Conservation (phyloP, 2,113 vertebrate species). For the Oncorhynchus nerka region DNA sequence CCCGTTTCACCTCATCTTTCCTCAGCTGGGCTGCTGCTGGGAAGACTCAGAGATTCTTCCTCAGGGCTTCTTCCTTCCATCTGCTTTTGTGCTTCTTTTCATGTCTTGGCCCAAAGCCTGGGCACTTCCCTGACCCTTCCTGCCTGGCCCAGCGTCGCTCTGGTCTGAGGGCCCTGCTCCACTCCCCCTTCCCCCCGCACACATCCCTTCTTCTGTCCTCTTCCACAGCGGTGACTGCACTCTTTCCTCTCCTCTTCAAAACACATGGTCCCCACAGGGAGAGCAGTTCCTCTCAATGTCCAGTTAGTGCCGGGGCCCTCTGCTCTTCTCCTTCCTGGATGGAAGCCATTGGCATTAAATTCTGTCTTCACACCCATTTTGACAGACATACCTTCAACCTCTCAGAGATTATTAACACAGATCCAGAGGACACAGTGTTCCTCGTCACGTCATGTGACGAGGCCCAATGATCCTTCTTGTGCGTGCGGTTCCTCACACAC, state of each 20-base stretch:
- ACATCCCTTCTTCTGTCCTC: conserved; percentile 61
- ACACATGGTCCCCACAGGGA: conserved; percentile 67
- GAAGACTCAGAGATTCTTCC: conserved; percentile 66
- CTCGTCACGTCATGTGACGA: conserved; percentile 6
- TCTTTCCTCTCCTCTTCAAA: conserved; percentile 72
- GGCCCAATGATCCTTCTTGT: too few species aligned
- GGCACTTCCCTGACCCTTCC: conserved; percentile 81
- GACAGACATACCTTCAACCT: conserved; percentile 74
- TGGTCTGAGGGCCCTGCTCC: conserved; percentile 71
- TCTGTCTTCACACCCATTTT: conserved; percentile 81
- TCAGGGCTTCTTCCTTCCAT: conserved; percentile 79
- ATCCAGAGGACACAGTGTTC: conserved; percentile 74
- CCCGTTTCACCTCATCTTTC: conserved; percentile 61
- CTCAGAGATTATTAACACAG: conserved; percentile 71
- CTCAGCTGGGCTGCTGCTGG: conserved; percentile 52
- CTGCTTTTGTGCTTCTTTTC: conserved; percentile 73
- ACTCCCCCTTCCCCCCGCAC: conserved; percentile 44
- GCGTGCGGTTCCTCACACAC: background rate
- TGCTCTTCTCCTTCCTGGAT: conserved; percentile 74
- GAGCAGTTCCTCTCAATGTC: conserved; percentile 71
- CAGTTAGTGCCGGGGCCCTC: conserved; percentile 63
- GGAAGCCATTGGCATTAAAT: conserved; percentile 83
- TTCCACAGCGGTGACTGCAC: conserved; percentile 65
- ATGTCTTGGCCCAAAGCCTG: conserved; percentile 72
- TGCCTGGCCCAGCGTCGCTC: conserved; percentile 71